These are phyloP conservation scores for Chiloscyllium punctatum DNA, from an alignment of 2,797 vertebrate genomes.

Conservation along the genomic window DNA sequence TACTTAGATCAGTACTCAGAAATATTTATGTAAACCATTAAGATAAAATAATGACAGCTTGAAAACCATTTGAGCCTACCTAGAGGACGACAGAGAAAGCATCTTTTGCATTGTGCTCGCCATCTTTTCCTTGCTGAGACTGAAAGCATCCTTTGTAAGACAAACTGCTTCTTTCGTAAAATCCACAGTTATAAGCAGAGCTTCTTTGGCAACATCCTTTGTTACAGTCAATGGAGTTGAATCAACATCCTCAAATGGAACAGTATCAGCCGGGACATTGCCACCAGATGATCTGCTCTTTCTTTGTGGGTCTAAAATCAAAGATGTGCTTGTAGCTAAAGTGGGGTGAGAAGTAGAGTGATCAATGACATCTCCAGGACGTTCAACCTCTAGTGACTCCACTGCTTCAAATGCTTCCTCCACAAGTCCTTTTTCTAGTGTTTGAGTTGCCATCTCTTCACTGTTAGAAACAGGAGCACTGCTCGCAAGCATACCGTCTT, in stretches of 20 bases:
- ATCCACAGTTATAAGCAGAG: conserved; percentile 79
- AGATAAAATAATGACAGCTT: background rate
- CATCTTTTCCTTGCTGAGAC: conserved; percentile 71
- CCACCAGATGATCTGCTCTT: conserved; percentile 52
- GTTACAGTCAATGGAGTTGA: conserved; percentile 79
- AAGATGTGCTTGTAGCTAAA: conserved; percentile 48
- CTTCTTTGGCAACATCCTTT: conserved; percentile 89
- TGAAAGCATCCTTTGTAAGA: conserved; percentile 86
- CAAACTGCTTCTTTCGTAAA: conserved; percentile 91
- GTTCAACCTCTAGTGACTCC: conserved; percentile 60
- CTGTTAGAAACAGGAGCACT: background rate
- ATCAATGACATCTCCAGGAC: conserved; percentile 41
- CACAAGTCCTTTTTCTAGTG: conserved; percentile 18
- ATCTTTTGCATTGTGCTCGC: conserved; percentile 84
- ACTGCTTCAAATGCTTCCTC: conserved; percentile 53
- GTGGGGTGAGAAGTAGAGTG: conserved; percentile 51
- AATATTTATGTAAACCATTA: background rate
- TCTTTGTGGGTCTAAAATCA: conserved; percentile 39
- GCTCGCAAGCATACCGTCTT: background rate
- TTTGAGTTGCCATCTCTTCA: background rate
- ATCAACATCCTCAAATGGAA: conserved; percentile 70
- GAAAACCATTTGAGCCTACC: conserved; percentile 48
- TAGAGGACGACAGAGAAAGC: conserved; percentile 67
- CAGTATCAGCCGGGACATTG: conserved; percentile 51
- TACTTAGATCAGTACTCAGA: background rate